Percentiles rank a stretch among this genome's conserved stretches.
Evolutionary conservation across 2,888 invertebrate genomes (phyloP).

Genomic region (Acrobeloides nanus): DNA sequence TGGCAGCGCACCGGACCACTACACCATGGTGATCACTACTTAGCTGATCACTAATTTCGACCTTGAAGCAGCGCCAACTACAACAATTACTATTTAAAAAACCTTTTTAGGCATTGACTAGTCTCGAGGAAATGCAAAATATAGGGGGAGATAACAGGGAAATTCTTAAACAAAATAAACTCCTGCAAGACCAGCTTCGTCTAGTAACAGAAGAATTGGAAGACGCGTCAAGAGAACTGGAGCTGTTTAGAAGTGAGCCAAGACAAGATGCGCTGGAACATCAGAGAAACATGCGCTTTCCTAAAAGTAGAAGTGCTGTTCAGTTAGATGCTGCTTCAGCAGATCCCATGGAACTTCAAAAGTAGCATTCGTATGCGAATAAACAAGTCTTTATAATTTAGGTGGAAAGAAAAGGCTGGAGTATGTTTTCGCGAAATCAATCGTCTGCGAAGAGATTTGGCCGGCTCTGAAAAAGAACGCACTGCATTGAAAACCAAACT

Average conservation of each 20-base stretch:
- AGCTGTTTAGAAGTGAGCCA: conserved; percentile 31
- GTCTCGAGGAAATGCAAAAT: too few relatives aligned
- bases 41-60: too few relatives aligned
- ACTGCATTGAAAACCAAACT: conserved; percentile 29
- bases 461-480: conserved; percentile 20
- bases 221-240: conserved; percentile 29
- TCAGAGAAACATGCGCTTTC: conserved; percentile 11
- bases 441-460: conserved; percentile 30
- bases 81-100: too few relatives aligned
- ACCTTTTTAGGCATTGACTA: too few relatives aligned
- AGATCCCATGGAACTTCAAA: conserved; percentile 5
- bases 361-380: background rate
- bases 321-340: background rate
- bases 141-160: too few relatives aligned
- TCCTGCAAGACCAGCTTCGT: too few relatives aligned
- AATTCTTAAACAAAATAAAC: too few relatives aligned
- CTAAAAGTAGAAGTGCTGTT: conserved; percentile 2
- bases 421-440: conserved; percentile 41
- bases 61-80: too few relatives aligned
- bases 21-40: too few relatives aligned
- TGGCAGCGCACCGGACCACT: too few relatives aligned
- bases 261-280: conserved; percentile 17
- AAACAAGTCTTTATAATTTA: background rate
- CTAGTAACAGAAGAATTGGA: too few relatives aligned
- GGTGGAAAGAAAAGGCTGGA: conserved; percentile 47